Base-by-base conservation (phyloP, 2,797 vertebrate genomes). In the Fringilla coelebs region DNA sequence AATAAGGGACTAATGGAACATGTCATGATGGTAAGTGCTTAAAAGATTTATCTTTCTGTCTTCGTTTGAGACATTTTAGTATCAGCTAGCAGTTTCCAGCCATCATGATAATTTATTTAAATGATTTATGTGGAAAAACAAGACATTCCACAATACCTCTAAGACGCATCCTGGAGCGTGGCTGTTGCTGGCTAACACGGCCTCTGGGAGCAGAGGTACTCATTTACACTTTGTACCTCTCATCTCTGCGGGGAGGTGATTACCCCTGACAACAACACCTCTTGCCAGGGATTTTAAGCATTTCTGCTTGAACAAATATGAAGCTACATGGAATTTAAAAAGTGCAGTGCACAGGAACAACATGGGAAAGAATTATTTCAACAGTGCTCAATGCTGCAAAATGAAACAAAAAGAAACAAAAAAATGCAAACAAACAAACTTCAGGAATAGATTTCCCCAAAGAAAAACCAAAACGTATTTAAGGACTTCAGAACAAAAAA, bases 51-150 rank as follows among this genome's bases (percentile, higher is more conserved):
- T 73, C 29, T 88, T 62, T 80, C 45, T 84, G 88, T 78, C 94
- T 88, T 91, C 94, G 95, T 97, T 97, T 96, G 91, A 96, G 95
- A 80, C 84, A 41, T 97, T 97, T 97, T 91, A 76, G 28, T 70
- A 94, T 82, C 73, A 96, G 68, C 86, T 54, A 93, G 88, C 46
- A 94, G 88, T 91, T 97, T 81, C 83, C 95, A 96, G 88, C 3
- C 83, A 94, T 93, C 81, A 32, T 34, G 51, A 82, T 96, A 87
- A 96, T 96, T 97, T 96, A 91, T 95, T 96, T 96, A 91, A 97
- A 97, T 95, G 26, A 97, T 96, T 97, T 96, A 97, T 97, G 78
- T 92, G 75, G 65, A 97, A 97, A 98, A 97, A 94, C 76, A 94
- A 97, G 96, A 92, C 84, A 94, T 96, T 97, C 93, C 92, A 94